phyloP scores from a whole-genome alignment of 2,797 vertebrate genomes.

The Pseudotriccus pelzelni region DNA sequence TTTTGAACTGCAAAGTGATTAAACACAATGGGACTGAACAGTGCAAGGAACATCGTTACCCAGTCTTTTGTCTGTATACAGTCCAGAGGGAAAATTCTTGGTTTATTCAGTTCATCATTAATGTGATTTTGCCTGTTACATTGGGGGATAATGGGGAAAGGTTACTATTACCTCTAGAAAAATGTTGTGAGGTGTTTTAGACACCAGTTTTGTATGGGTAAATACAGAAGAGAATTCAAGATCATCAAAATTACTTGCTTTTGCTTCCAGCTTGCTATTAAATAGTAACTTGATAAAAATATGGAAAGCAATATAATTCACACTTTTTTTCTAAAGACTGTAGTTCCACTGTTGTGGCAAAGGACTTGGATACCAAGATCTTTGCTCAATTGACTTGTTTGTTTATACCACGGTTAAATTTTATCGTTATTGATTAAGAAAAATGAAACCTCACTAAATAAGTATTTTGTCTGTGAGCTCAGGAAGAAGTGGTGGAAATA shows the following conservation, averaged over 20 bases:
- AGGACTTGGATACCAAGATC: background rate
- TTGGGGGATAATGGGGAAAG: background rate
- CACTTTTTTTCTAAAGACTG: background rate
- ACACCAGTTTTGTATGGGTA: background rate
- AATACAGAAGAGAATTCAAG: background rate
- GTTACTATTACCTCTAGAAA: background rate
- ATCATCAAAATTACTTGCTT: background rate
- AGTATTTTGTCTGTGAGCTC: slow-evolving; percentile 36
- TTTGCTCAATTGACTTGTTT: background rate
- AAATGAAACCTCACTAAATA: background rate
- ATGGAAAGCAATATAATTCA: background rate
- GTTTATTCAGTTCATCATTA: background rate
- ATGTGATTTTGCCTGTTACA: background rate
- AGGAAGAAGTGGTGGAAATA: slow-evolving; percentile 98
- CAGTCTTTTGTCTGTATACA: background rate
- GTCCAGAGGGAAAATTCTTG: background rate
- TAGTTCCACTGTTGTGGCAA: background rate
- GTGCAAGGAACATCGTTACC: background rate
- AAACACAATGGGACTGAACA: background rate
- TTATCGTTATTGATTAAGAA: background rate
- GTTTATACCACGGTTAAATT: background rate
- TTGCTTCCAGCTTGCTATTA: background rate
- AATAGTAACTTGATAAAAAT: background rate
- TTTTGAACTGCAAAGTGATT: background rate
- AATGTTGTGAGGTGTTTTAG: background rate